phyloP scores from a whole-genome alignment of 2,888 invertebrate species.

The Crepidodera aurea region DNA sequence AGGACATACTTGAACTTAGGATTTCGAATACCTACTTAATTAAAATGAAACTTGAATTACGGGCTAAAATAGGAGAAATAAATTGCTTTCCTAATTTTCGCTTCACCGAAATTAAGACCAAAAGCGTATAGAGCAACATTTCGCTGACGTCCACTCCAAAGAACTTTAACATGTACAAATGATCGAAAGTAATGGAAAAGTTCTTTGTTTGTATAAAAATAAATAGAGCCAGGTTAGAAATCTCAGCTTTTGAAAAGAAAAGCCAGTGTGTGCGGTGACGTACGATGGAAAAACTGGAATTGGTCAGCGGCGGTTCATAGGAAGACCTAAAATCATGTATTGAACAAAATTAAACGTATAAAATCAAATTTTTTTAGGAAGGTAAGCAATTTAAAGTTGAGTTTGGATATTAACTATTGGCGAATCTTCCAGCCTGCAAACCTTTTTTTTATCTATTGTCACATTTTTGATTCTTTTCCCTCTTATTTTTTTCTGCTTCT shows the following conservation, averaged over 20 bases:
- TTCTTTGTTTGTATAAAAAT: constrained; percentile 47
- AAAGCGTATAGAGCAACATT: neutral
- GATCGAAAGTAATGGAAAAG: constrained; percentile 39
- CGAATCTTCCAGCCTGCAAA: no score
- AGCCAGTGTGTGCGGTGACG: constrained; percentile 40
- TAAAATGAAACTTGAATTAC: neutral
- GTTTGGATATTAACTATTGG: no score
- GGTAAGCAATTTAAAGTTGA: no score
- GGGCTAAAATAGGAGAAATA: neutral
- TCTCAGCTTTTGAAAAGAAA: constrained; percentile 37
- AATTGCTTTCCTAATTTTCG: neutral
- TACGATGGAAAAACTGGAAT: constrained; percentile 46
- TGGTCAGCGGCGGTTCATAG: neutral
- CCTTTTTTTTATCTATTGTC: no score
- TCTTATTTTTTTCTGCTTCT: no score
- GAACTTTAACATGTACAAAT: constrained; percentile 37
- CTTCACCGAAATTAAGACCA: neutral
- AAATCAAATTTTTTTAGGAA: no score
- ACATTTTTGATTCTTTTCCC: no score
- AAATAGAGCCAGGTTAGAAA: constrained; percentile 41
- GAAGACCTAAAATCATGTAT: neutral
- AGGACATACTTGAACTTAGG: no score
- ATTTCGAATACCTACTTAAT: no score
- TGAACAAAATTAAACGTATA: no score
- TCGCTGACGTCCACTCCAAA: constrained; percentile 16